phyloP scores from a whole-genome alignment of 2,888 invertebrate species.

The Rapana venosa region DNA sequence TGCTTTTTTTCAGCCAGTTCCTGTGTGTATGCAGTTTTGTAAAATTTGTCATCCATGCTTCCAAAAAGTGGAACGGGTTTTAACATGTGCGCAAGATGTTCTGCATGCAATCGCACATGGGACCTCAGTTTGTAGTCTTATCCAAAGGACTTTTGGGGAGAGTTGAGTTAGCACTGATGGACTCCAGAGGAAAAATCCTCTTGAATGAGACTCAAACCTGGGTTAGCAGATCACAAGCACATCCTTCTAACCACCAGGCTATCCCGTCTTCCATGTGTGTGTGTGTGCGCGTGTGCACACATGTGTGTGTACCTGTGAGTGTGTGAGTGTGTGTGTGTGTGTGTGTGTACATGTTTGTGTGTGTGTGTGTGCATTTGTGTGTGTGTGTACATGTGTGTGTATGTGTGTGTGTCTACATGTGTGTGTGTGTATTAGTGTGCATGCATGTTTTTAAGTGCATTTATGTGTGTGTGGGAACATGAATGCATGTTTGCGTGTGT shows the following conservation, averaged over 20 bases:
- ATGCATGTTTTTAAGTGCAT: background rate
- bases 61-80: too few relatives aligned
- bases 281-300: constrained; percentile 1
- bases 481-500: background rate
- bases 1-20: background rate
- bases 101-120: too few relatives aligned
- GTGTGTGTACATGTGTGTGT: background rate
- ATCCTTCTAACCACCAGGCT: too few relatives aligned
- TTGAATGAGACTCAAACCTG: too few relatives aligned
- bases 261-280: background rate
- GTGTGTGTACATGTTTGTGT: background rate
- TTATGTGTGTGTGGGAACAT: background rate
- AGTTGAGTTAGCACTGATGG: too few relatives aligned
- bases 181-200: too few relatives aligned
- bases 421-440: constrained; percentile 5
- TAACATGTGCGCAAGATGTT: too few relatives aligned
- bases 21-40: background rate
- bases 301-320: background rate
- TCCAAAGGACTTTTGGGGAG: too few relatives aligned
- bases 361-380: background rate
- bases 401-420: constrained; percentile 20
- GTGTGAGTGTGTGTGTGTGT: background rate
- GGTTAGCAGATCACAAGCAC: too few relatives aligned
- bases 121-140: too few relatives aligned
- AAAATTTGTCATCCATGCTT: too few relatives aligned